Evolutionary conservation across 2,888 invertebrate genomes (phyloP).

Genomic region (Sarcophaga variegata): DNA sequence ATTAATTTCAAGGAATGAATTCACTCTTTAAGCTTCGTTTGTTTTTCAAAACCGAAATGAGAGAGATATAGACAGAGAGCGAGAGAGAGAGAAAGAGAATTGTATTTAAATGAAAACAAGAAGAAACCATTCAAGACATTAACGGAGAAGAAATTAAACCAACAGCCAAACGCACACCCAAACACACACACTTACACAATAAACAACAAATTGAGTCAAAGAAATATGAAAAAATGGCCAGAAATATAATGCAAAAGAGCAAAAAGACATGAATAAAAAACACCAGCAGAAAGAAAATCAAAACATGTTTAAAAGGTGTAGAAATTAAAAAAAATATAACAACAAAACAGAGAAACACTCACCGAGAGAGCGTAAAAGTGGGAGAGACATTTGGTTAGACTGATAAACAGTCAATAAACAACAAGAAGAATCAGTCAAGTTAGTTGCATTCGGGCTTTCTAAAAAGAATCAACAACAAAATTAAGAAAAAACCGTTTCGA

Average conservation of each 20-base stretch:
- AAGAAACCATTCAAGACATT: conserved; percentile 66
- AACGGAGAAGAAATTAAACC: conserved; percentile 58
- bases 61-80: conserved; percentile 14
- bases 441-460: conserved; percentile 68
- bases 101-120: conserved; percentile 10
- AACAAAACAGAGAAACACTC: conserved; percentile 13
- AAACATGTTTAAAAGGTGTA: conserved; percentile 63
- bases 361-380: conserved; percentile 36
- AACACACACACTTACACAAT: neutral
- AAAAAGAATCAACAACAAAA: conserved; percentile 61
- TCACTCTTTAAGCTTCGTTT: conserved; percentile 38
- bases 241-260: conserved; percentile 28
- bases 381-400: neutral
- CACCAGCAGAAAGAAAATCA: conserved; percentile 28
- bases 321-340: conserved; percentile 40
- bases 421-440: conserved; percentile 61
- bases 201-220: conserved; percentile 49
- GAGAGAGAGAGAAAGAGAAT: too few relatives aligned
- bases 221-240: conserved; percentile 45
- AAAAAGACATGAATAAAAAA: conserved; percentile 51
- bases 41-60: conserved; percentile 21
- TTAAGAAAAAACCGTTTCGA: neutral
- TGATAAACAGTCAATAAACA: conserved; percentile 56
- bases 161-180: neutral
- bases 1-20: conserved; percentile 14